phyloP scores from a whole-genome alignment of 2,797 vertebrate species.

The Gambusia yucatana region DNA sequence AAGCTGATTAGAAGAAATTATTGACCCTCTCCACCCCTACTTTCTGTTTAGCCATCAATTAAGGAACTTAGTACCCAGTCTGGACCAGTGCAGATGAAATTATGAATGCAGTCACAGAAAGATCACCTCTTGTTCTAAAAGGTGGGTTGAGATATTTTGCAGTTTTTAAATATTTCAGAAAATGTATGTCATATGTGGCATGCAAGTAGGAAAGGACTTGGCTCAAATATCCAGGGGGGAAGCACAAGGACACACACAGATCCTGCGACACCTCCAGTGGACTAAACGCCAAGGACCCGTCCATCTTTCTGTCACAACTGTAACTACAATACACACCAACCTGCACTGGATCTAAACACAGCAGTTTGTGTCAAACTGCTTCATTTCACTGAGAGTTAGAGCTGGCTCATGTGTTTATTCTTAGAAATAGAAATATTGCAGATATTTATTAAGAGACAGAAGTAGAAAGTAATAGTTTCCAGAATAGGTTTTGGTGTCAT shows the following conservation, averaged over 20 bases:
- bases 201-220: slow-evolving; percentile 5
- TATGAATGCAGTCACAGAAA: slow-evolving; percentile 18
- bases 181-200: not conserved
- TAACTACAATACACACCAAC: slow-evolving; percentile 10
- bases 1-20: slow-evolving; percentile 54
- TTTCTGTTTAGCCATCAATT: slow-evolving; percentile 60
- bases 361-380: slow-evolving; percentile 39
- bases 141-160: not conserved
- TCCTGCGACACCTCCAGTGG: slow-evolving; percentile 1
- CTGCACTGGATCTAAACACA: slow-evolving; percentile 1
- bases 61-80: slow-evolving; percentile 41
- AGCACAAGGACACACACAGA: slow-evolving; percentile 25
- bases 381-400: slow-evolving; percentile 23
- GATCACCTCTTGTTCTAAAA: not conserved
- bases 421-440: slow-evolving; percentile 33
- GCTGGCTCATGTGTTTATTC: slow-evolving; percentile 9
- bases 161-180: not conserved
- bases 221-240: slow-evolving; percentile 13
- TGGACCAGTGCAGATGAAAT: slow-evolving; percentile 38
- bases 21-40: slow-evolving; percentile 26
- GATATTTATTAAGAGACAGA: not conserved
- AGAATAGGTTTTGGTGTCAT: not conserved
- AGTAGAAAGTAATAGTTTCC: slow-evolving; percentile 16
- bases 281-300: slow-evolving; percentile 30
- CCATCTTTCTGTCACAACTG: slow-evolving; percentile 29